Base-by-base conservation (phyloP, 2,113 vertebrate genomes). In the Phylloscopus whistleri region DNA sequence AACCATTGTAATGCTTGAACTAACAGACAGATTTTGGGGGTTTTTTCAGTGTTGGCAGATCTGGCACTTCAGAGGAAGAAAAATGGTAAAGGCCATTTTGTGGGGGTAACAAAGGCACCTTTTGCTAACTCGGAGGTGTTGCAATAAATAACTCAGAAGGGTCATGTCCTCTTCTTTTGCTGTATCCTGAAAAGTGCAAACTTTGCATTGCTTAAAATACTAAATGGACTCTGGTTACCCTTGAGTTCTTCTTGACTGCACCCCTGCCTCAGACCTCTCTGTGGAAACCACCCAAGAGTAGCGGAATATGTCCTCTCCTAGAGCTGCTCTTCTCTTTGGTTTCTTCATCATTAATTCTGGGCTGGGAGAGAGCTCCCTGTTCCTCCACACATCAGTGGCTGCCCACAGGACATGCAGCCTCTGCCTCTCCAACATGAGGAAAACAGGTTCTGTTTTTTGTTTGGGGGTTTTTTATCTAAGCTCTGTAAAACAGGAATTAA, bases 41-140 rank as follows among this genome's bases (percentile, higher is more conserved):
- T 0, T 43, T 89, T 49, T 56, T 19, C 35, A 37, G 56, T 63
- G 16, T 28, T 64, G 67, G 33, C 41, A 92, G 33, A 63, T 68
- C 19, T 72, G 56, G 11, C 24, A 48, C 56, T 89, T 94, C 19
- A 73, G 53, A 78, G 30, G 30, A 59, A 87, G 35, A 64, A 78
- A 93, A 93, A 64, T 22, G 0, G 68, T 24, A 35, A 75, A 79
- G 60, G 24, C 33, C 2, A 7, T 70, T 91, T 94, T 59, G 52
- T 60, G 39, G 21, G 20, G 23, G 8, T 73, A 69, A 62, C 67
- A 90, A 66, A 96, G 53, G 49, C 41, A 85, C 51, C 70, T 93
- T 96, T 66, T 94, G 37, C 90, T 90, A 73, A 72, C 24, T 94
- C 70, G 88, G 81, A 95, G 58, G 58, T 73, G 66, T 52, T 87